Evolutionary conservation across 1,140 invertebrate species (phyloP).

Genomic region (Pomacea maculata): DNA sequence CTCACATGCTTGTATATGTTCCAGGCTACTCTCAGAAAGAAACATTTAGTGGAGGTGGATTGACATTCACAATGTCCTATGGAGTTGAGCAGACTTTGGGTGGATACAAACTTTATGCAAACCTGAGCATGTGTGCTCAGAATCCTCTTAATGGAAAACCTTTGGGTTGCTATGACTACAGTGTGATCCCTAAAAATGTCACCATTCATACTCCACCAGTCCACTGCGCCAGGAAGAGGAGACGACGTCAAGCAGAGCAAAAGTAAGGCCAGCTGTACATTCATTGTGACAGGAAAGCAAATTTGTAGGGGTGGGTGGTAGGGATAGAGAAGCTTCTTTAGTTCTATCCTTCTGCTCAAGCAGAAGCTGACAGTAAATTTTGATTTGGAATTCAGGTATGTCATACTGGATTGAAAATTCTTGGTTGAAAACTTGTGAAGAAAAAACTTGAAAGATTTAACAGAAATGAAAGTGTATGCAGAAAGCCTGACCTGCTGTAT

Average conservation of each 20-base stretch:
- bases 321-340: too few species aligned
- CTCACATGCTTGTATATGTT: not conserved
- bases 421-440: too few species aligned
- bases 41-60: conserved; percentile 3
- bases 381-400: too few species aligned
- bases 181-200: not conserved
- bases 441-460: too few species aligned
- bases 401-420: too few species aligned
- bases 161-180: conserved; percentile 7
- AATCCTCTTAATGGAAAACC: not conserved
- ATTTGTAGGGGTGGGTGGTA: too few species aligned
- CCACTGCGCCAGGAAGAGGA: not conserved
- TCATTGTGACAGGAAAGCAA: too few species aligned
- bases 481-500: too few species aligned
- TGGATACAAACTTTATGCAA: conserved; percentile 2
- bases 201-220: not conserved
- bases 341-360: too few species aligned
- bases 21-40: conserved; percentile 1
- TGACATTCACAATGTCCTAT: conserved; percentile 16
- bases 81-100: not conserved
- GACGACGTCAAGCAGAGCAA: not conserved
- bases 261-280: not conserved
- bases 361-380: too few species aligned
- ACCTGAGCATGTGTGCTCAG: conserved; percentile 6
- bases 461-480: too few species aligned